phyloP scores from a whole-genome alignment of 2,888 invertebrate genomes.

The Phlogophora meticulosa region DNA sequence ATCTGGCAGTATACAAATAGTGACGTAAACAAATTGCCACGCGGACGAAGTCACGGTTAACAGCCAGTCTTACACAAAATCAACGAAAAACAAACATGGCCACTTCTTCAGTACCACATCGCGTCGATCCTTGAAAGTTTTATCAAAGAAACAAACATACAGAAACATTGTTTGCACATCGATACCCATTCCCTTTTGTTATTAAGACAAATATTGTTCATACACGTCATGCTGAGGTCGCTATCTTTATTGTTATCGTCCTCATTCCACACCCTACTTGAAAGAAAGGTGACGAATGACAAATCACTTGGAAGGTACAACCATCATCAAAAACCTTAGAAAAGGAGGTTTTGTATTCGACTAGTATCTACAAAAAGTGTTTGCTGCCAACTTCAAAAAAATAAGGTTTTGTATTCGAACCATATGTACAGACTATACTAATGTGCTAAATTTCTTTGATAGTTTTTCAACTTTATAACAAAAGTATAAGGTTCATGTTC shows the following conservation, averaged over 20 bases:
- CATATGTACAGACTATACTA: too few species aligned
- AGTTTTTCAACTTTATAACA: too few species aligned
- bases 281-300: constrained; percentile 41
- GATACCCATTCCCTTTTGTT: constrained; percentile 38
- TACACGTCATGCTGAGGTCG: constrained; percentile 39
- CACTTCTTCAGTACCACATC: constrained; percentile 44
- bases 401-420: too few species aligned
- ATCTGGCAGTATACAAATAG: too few species aligned
- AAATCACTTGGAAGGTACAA: not conserved
- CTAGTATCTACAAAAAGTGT: too few species aligned
- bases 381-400: too few species aligned
- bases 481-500: too few species aligned
- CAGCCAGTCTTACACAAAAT: too few species aligned
- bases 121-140: constrained; percentile 34
- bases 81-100: constrained; percentile 10
- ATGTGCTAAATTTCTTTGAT: too few species aligned
- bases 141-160: constrained; percentile 58
- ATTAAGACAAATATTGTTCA: constrained; percentile 35
- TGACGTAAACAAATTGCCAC: too few species aligned
- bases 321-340: too few species aligned
- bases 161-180: constrained; percentile 26
- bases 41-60: too few species aligned
- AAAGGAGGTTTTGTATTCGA: constrained; percentile 1
- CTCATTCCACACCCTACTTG: constrained; percentile 27
- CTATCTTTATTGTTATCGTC: not conserved